Base-by-base conservation (phyloP, 2,113 vertebrate genomes). In the Siphamia tubifer region DNA sequence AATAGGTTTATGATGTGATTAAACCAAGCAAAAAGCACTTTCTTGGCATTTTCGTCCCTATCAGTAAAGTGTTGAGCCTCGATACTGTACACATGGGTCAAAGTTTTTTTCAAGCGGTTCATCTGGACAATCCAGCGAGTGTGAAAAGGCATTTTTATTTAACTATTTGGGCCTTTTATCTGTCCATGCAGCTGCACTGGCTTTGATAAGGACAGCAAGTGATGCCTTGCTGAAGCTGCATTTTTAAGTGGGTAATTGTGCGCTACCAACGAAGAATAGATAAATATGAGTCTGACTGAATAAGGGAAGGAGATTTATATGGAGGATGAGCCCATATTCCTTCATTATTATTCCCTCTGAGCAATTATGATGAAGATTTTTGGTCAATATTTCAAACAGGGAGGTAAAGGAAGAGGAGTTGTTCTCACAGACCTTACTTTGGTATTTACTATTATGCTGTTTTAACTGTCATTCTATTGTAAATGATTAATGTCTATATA, bases 221-320 rank as follows among this genome's bases (percentile, higher is more conserved):
- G 71, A 79, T 63, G 74, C 79, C 49, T 81, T 77, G 58, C 70
- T n/a, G n/a, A n/a, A n/a, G 54, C 70, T 57, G 79, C 61, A 60
- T 68, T 81, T 84, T 86, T 81, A 55, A 65, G 66, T 5, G 32
- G 44, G 55, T 80, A 86, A 87, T 85, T 86, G 81, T 84, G 49
- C 6, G 3, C 31, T 79, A 66, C 66, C 52, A n/a, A 75, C 47
- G 74, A 77, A 75, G 81, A 77, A 74, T 65, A 69, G 77, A 82
- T 77, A 87, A 84, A 62, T 68, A 57, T 30, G 53, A 78, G 60
- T 76, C 72, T 57, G 79, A 63, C 56, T 58, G 55, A 70, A 75
- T 43, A 43, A 43, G 45, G 30, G 55, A 62, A 52, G 39, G 70
- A 75, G 66, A 74, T 76, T 79, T 75, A 52, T 64, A 30, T 51